Evolutionary conservation across 2,113 vertebrate genomes (phyloP), one percentile per base, ranked within the genome.

Genomic region (Entomyzon cyanotis): DNA sequence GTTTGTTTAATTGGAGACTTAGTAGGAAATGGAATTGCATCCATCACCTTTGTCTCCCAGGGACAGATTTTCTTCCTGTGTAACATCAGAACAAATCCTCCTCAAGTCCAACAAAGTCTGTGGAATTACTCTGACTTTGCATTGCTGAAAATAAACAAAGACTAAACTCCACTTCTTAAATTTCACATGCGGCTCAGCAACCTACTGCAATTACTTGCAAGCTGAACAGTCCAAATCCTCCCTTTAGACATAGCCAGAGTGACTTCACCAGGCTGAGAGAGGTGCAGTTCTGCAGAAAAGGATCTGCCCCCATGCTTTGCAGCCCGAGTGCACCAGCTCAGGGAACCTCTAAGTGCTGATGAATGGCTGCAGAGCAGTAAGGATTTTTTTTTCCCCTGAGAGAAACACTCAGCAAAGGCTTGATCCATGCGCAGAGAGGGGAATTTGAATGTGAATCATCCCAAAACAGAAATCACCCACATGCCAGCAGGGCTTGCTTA

Each of bases 91-190:
- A 75, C 30, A 76, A 86, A 93, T 79, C 52, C 56, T 93, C 44
- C 64, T 74, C 50, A 53, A 87, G 56, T 78, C 83, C 52, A 68
- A 25, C 49, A 10, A 91, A 91, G 76, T 71, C 92, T 88, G 79
- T 84, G 82, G 76, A 90, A 92, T 95, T 94, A 60, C 85, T 96
- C 88, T 87, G 95, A 90, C 90, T 97, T 94, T 96, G 96, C 96
- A 96, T 87, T 85, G 90, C 90, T 85, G 85, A 68, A 89, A 96
- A 68, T 92, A 96, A 95, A 75, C 52, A 13, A 65, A 60, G 88
- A 44, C 69, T 92, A 71, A 90, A 76, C 81, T 74, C 62, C 52
- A 28, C 50, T 65, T 67, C 80, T 81, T 87, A 86, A 91, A 84
- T 96, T 94, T 90, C 92, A 53, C 18, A 4, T 68, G 52, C 13